phyloP scores from a whole-genome alignment of 2,113 vertebrate genomes.

The Tretioscincus oriximinensis region DNA sequence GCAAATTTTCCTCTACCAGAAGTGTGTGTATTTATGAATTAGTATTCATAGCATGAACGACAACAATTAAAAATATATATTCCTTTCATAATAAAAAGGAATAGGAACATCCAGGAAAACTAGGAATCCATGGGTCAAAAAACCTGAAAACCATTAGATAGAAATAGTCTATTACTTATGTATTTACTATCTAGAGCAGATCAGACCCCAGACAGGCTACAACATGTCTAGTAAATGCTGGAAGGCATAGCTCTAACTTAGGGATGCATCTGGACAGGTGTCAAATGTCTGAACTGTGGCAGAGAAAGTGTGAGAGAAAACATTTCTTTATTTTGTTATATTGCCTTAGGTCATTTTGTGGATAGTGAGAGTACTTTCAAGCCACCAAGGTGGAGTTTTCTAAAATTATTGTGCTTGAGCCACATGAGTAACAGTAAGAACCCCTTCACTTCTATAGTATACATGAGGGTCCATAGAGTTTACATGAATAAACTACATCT shows the following conservation, averaged over 20 bases:
- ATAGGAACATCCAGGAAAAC: constrained; percentile 27
- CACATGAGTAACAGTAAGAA: no score
- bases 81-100: neutral
- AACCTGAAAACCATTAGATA: constrained; percentile 6
- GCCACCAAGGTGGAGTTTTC: neutral
- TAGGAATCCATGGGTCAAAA: constrained; percentile 33
- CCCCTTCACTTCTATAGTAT: neutral
- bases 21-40: neutral
- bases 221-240: neutral
- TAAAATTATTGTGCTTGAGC: no score
- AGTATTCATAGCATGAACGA: neutral
- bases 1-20: neutral
- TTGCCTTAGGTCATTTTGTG: neutral
- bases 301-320: neutral
- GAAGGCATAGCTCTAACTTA: constrained; percentile 13
- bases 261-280: constrained; percentile 21
- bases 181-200: neutral
- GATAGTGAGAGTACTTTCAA: neutral
- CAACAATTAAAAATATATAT: constrained; percentile 9
- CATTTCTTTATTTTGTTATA: neutral
- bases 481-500: neutral
- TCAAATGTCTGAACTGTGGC: constrained; percentile 14
- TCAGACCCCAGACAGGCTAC: neutral
- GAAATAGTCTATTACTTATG: neutral
- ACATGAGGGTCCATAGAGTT: neutral